Evolutionary conservation across 2,888 invertebrate genomes (phyloP), one percentile per base, ranked within the genome.

Genomic region (Caenorhabditis zanzibari): DNA sequence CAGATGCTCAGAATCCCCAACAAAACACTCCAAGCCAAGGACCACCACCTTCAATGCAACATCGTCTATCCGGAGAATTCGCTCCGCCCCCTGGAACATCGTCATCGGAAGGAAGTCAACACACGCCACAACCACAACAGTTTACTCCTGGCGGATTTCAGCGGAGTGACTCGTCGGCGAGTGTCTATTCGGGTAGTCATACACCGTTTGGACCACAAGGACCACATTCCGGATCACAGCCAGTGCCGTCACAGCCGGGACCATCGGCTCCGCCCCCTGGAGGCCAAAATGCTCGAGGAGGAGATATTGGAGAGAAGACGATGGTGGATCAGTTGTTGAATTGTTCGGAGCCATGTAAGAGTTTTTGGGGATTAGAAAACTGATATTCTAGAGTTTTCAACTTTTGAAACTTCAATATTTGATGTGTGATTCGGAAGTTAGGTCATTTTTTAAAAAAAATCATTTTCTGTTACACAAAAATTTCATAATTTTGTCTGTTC

Each of bases 141-240:
- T 73, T 73, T 28, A 61, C 59, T 38, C 64, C 74, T 19, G 58
- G 49, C 47, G 56, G 38, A n/a, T 83, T 84, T 41, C 68, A 68
- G n/a, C 71, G 84, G 16, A 84, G 84, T 47, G 84, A 84, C 26
- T 84, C 84, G n/a, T 28, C 75, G n/a, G 75, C 81, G 0, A 81
- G 79, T 38, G 68, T 68, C 24, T 68, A 68, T 24, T 68, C 68
- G n/a, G 68, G 68, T 7, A 68, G 68, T 41, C 68, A 68, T 5
- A 68, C 68, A n/a, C 68, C 68, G 5, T 47, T 82, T 16, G 44
- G 41, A 26, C 54, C 61, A 19, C 73, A 73, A 47, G 61, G 32
- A 24, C 59, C 28, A 24, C 56, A n/a, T 7, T 49, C 38, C 12
- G 54, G 14, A 47, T 22, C 24, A 7, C 32, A 52, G 49, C 47